phyloP scores from a whole-genome alignment of 2,113 vertebrate species.

The Ifrita kowaldi region DNA sequence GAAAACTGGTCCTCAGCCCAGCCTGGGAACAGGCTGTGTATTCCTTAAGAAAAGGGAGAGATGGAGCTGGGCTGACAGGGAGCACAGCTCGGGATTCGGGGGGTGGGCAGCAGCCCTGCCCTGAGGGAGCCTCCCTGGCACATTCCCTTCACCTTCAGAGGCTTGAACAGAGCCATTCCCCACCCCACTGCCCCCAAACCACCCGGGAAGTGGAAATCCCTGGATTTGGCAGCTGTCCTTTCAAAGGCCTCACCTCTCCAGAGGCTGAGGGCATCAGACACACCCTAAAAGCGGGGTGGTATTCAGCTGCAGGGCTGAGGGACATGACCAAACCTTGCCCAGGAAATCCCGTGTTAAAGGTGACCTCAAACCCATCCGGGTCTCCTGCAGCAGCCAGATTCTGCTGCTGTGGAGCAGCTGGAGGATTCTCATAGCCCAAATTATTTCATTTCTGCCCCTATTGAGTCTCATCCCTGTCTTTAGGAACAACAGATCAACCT shows the following conservation, averaged over 20 bases:
- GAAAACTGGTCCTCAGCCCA: neutral
- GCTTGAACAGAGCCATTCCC: neutral
- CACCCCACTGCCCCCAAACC: neutral
- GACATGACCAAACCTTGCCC: neutral
- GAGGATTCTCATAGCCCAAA: neutral
- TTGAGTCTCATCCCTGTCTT: neutral
- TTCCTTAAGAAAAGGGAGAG: neutral
- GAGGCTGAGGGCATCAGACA: neutral
- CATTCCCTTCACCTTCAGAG: accelerated
- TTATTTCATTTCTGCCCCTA: neutral
- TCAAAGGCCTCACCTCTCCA: accelerated
- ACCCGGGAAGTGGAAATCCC: neutral
- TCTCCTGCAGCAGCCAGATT: neutral
- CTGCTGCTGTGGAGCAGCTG: neutral
- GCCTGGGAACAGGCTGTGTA: neutral
- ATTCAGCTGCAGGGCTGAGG: neutral
- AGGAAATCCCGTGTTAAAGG: neutral
- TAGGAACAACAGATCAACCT: neutral
- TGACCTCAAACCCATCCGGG: neutral
- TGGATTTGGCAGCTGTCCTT: neutral
- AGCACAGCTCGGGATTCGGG: accelerated
- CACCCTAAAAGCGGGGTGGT: accelerated
- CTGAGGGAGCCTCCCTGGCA: neutral
- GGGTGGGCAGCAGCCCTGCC: neutral
- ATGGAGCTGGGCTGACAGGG: neutral